Base-by-base conservation (phyloP, 2,888 invertebrate species). In the Branchipolynoe longqiensis region DNA sequence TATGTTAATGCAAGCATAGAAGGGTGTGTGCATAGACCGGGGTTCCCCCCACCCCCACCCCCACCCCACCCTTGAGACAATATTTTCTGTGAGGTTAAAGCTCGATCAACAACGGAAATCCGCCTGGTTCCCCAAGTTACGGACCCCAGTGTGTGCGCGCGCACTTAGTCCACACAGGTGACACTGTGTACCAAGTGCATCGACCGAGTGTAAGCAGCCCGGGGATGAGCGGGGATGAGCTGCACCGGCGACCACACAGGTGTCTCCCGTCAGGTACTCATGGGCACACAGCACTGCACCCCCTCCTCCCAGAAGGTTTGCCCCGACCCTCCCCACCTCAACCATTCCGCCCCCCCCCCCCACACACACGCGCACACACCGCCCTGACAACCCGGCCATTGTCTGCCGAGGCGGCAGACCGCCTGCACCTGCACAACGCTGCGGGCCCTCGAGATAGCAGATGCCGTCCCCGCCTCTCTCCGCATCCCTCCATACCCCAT, bases 261-360 rank as follows among this genome's bases (percentile, higher is more conserved):
- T 69, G 69, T 69, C n/a, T 69, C 38, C 22, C 69, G 38, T 69
- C 38, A 69, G 14, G 38, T 14, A 69, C 38, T 69, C 69, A 69
- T 69, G 38, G 36, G 38, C 69, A 69, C 22, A 69, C 38, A 38
- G 69, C n/a, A n/a, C n/a, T n/a, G n/a, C n/a, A n/a, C n/a, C n/a
- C n/a, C n/a, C n/a, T n/a, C n/a, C n/a, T n/a, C n/a, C n/a, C n/a
- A 48, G 48, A 1, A 38, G 69, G 36, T 14, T n/a, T 58, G 58
- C 12, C 4, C 18, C 58, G n/a, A 48, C 18, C 48, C 8, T 48
- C 48, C 48, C 58, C n/a, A 4, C n/a, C 12, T 18, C n/a, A 8
- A 58, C 58, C 58, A 58, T n/a, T 4, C n/a, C 12, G 12, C 14
- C 25, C 22, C n/a, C 25, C n/a, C 12, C 14, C 58, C 12, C 25